Conservation (phyloP, 2,888 invertebrate genomes). For the Pyralis farinalis region DNA sequence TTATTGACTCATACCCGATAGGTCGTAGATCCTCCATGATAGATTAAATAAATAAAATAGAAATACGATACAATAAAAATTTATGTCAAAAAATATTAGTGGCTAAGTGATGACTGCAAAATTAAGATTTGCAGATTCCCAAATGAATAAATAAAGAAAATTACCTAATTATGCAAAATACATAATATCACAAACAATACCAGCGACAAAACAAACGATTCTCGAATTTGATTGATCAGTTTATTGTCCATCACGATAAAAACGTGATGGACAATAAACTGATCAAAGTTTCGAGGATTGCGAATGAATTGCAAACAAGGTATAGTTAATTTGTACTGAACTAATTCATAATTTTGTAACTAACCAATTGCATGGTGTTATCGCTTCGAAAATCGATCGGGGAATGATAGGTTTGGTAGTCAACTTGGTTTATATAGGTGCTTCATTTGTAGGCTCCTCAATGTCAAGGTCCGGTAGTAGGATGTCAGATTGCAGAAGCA, state of each 20-base stretch:
- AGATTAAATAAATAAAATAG: too few species aligned
- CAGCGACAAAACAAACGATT: too few species aligned
- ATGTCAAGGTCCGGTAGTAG: slow-evolving; percentile 54
- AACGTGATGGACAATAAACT: background rate
- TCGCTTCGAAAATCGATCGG: slow-evolving; percentile 40
- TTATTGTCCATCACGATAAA: too few species aligned
- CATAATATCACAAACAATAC: too few species aligned
- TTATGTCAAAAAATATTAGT: too few species aligned
- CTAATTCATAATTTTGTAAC: slow-evolving; percentile 24
- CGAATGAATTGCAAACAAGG: background rate
- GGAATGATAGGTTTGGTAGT: slow-evolving; percentile 48
- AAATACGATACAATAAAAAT: too few species aligned
- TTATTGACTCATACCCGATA: too few species aligned
- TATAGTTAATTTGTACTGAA: background rate
- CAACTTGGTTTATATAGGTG: slow-evolving; percentile 56
- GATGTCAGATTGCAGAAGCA: slow-evolving; percentile 26
- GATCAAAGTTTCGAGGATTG: background rate
- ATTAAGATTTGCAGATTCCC: too few species aligned
- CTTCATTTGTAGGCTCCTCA: slow-evolving; percentile 34
- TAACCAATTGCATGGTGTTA: slow-evolving; percentile 72
- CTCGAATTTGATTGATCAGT: background rate
- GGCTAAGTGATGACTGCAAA: too few species aligned
- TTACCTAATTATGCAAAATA: too few species aligned
- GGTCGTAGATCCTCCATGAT: too few species aligned
- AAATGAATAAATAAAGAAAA: too few species aligned